A percentile compares a stretch with the other conserved stretches of the same genome.
Conservation (phyloP, 2,797 vertebrate species). For the Sebastes oblongus region DNA sequence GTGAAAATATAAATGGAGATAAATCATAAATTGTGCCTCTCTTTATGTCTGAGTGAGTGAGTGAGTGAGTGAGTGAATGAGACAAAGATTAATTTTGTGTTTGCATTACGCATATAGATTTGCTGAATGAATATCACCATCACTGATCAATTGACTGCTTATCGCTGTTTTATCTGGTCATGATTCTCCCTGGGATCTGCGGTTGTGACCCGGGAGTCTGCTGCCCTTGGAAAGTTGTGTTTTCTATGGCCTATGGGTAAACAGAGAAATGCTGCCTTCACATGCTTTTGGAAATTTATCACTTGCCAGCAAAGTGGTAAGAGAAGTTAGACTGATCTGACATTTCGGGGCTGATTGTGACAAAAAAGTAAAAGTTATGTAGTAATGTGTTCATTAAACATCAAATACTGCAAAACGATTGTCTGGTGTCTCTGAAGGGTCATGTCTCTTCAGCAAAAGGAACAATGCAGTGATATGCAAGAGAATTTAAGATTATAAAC, state of each 20-base stretch:
- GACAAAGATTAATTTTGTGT: background rate
- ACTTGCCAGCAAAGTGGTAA: background rate
- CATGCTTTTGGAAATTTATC: background rate
- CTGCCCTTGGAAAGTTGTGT: conserved; percentile 32
- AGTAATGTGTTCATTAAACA: background rate
- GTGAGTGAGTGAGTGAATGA: background rate
- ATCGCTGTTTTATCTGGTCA: background rate
- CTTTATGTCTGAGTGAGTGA: background rate
- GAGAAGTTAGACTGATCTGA: background rate
- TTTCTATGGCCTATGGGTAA: conserved; percentile 6
- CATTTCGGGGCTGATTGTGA: background rate
- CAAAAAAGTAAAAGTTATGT: background rate
- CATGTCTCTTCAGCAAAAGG: background rate
- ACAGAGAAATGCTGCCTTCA: conserved; percentile 52
- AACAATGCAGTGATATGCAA: background rate
- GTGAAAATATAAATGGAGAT: background rate
- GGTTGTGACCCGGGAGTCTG: conserved; percentile 16
- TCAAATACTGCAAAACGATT: background rate
- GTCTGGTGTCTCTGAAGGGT: background rate
- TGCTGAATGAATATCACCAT: background rate
- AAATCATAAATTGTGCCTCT: background rate
- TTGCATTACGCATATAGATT: background rate
- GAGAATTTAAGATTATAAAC: background rate
- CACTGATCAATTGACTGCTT: conserved; percentile 11
- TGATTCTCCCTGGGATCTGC: conserved; percentile 20